Conservation (phyloP, 2,888 invertebrate genomes). For the Cephus rjabovi region DNA sequence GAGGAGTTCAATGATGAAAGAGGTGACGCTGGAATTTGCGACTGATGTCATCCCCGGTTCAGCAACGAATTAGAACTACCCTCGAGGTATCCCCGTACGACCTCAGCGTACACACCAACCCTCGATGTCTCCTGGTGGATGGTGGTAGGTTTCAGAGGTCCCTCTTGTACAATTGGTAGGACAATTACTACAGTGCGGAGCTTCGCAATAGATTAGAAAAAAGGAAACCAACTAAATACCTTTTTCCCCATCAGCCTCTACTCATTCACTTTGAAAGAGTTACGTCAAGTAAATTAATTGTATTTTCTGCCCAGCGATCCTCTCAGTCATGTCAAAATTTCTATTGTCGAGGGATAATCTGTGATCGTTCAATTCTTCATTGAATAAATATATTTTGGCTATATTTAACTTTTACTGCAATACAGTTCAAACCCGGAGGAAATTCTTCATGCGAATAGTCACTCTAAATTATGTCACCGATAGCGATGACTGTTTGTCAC, state of each 20-base stretch:
- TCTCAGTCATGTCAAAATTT: neutral
- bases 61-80: conserved; percentile 24
- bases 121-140: conserved; percentile 17
- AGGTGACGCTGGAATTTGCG: conserved; percentile 25
- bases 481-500: neutral
- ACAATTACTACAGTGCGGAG: conserved; percentile 53
- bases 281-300: conserved; percentile 57
- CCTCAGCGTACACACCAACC: conserved; percentile 12
- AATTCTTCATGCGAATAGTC: neutral
- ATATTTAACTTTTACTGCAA: neutral
- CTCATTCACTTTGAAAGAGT: conserved; percentile 45
- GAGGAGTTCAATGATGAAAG: conserved; percentile 36
- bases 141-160: conserved; percentile 39
- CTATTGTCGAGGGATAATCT: neutral
- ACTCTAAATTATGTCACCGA: neutral
- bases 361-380: neutral
- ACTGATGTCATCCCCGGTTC: conserved; percentile 25
- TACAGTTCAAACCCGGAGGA: neutral
- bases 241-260: conserved; percentile 25
- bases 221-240: conserved; percentile 59
- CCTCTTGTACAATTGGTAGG: conserved; percentile 44
- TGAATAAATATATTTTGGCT: neutral
- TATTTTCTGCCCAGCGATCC: neutral
- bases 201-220: conserved; percentile 56
- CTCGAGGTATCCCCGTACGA: conserved; percentile 8